A percentile compares a stretch with the other conserved stretches of the same genome.
These are phyloP conservation scores for human DNA, from an alignment of 2,113 vertebrate genomes.

Conservation along the genomic window DNA sequence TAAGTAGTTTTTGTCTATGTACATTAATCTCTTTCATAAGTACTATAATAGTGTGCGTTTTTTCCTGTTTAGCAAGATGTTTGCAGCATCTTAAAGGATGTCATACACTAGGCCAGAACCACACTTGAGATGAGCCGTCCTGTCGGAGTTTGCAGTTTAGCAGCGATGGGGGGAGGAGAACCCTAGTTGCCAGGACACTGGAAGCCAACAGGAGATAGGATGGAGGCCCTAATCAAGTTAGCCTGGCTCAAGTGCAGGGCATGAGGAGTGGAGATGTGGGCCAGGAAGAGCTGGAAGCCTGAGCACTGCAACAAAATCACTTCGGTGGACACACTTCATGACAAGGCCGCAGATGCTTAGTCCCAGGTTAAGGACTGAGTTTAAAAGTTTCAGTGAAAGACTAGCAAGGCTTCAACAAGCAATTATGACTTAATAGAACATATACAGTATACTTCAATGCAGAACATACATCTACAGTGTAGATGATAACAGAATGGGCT, in stretches of 20 bases:
- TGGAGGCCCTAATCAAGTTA: neutral
- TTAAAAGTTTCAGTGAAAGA: neutral
- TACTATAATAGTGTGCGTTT: neutral
- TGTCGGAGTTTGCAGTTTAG: neutral
- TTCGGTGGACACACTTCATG: rapidly evolving
- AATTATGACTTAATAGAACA: neutral
- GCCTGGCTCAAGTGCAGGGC: neutral
- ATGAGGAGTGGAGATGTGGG: rapidly evolving
- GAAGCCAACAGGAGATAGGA: no score
- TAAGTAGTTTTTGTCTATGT: neutral
- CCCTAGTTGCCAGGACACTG: neutral
- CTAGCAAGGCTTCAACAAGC: neutral
- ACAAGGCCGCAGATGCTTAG: neutral
- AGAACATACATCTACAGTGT: neutral
- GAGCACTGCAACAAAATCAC: neutral
- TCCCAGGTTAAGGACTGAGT: neutral
- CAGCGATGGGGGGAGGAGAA: no score
- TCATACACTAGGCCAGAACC: neutral
- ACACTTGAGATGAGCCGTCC: rapidly evolving
- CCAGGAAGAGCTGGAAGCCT: neutral
- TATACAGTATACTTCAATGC: neutral
- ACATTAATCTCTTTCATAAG: neutral
- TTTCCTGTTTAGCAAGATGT: neutral
- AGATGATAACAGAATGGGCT: neutral
- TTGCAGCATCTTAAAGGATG: neutral